These are phyloP conservation scores for Pantherophis guttatus DNA, from an alignment of 2,113 vertebrate species.

Conservation along the genomic window DNA sequence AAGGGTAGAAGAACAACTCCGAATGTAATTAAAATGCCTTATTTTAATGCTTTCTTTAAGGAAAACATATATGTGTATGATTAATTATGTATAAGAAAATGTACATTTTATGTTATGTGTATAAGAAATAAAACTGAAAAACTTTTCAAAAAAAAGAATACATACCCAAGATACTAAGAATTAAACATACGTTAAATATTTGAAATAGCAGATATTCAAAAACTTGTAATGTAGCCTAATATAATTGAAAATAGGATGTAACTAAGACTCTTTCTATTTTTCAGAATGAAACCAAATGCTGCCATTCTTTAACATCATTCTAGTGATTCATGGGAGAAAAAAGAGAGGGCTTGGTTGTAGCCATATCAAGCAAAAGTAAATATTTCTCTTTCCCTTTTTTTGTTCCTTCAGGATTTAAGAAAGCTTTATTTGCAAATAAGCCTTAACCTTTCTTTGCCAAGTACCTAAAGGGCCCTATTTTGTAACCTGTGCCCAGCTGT, in stretches of 20 bases:
- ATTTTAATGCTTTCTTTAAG: no score
- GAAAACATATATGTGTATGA: no score
- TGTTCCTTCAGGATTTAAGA: not conserved
- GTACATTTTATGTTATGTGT: no score
- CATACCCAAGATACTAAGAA: not conserved
- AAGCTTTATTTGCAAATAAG: not conserved
- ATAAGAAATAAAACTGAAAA: no score
- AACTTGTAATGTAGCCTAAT: not conserved
- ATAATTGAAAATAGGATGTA: not conserved
- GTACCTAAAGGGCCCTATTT: not conserved
- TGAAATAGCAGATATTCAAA: not conserved
- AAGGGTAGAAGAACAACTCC: no score
- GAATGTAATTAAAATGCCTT: no score
- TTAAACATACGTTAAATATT: not conserved
- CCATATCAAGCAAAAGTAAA: not conserved
- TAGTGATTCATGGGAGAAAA: not conserved
- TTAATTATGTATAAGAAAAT: no score
- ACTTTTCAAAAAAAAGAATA: not conserved
- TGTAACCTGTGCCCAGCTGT: not conserved
- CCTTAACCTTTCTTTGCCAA: not conserved
- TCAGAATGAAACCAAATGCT: not conserved
- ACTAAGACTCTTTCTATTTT: not conserved
- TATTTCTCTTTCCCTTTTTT: not conserved
- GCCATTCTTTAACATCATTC: not conserved
- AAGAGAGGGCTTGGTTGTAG: not conserved